A percentile compares a stretch with the other conserved stretches of the same genome.
Conservation (phyloP, 2,113 vertebrate genomes). For the Larimichthys crocea region DNA sequence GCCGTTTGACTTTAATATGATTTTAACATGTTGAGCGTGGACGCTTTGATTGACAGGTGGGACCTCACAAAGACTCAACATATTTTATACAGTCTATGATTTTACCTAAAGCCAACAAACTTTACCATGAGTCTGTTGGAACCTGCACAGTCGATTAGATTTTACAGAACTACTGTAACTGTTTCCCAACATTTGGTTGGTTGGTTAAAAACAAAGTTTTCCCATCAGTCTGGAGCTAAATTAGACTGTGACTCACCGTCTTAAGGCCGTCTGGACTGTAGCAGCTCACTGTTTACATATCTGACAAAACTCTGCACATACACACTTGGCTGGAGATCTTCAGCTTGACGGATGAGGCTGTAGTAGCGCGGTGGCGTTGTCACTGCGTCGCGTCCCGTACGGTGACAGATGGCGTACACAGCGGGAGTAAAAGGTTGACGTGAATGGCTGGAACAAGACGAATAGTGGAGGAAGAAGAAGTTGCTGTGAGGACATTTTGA, state of each 20-base stretch:
- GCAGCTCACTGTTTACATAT: constrained; percentile 45
- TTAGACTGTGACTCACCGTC: constrained; percentile 26
- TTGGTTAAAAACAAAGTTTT: background rate
- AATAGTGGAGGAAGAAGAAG: background rate
- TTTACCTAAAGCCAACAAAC: too few relatives aligned
- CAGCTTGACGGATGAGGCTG: background rate
- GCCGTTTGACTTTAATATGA: too few relatives aligned
- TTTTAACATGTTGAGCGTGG: too few relatives aligned
- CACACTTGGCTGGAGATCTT: background rate
- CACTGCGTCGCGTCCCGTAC: background rate
- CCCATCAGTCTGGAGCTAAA: background rate
- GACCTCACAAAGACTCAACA: too few relatives aligned
- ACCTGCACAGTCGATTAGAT: too few relatives aligned
- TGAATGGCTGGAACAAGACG: constrained; percentile 9
- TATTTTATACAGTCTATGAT: too few relatives aligned
- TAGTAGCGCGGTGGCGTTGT: background rate
- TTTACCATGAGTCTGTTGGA: too few relatives aligned
- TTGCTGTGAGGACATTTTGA: background rate
- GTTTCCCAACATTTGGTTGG: too few relatives aligned
- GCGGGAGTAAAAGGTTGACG: constrained; percentile 10
- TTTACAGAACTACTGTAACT: too few relatives aligned
- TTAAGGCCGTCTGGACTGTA: constrained; percentile 9
- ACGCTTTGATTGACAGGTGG: too few relatives aligned
- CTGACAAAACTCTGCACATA: constrained; percentile 2
- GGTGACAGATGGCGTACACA: constrained; percentile 1